Evolutionary conservation across 2,888 invertebrate genomes (phyloP).

Genomic region (Agrochola litura): DNA sequence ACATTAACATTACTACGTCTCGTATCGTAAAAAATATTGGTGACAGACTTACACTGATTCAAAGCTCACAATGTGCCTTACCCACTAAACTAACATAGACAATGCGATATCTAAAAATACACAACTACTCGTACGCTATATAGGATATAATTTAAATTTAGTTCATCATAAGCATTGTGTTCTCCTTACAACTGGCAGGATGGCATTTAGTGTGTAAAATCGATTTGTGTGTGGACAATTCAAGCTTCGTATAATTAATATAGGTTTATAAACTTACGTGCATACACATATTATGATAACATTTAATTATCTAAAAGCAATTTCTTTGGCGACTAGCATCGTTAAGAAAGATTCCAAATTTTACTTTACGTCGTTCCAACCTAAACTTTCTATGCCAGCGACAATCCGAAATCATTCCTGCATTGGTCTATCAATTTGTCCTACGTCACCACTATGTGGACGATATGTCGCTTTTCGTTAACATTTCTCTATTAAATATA

Average conservation of each 20-base stretch:
- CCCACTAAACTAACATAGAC: slow-evolving; percentile 89
- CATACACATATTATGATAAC: slow-evolving; percentile 85
- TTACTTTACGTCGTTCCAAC: slow-evolving; percentile 66
- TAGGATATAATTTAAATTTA: slow-evolving; percentile 86
- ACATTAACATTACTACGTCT: slow-evolving; percentile 75
- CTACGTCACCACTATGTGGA: slow-evolving; percentile 87
- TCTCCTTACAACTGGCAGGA: slow-evolving; percentile 87
- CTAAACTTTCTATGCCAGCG: slow-evolving; percentile 62
- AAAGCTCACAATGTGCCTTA: slow-evolving; percentile 89
- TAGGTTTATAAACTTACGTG: slow-evolving; percentile 85
- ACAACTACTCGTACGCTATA: slow-evolving; percentile 87
- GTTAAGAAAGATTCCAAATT: slow-evolving; percentile 90
- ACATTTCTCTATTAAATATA: slow-evolving; percentile 89
- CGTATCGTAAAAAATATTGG: slow-evolving; percentile 85
- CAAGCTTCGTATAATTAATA: slow-evolving; percentile 88
- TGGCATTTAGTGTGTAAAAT: slow-evolving; percentile 88
- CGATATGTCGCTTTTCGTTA: slow-evolving; percentile 86
- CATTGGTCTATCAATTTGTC: slow-evolving; percentile 63
- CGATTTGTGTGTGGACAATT: slow-evolving; percentile 89
- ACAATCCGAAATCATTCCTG: slow-evolving; percentile 51
- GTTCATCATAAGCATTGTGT: slow-evolving; percentile 90
- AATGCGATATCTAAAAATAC: slow-evolving; percentile 90
- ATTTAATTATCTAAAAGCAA: slow-evolving; percentile 88
- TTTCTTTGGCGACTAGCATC: slow-evolving; percentile 88
- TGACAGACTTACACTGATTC: slow-evolving; percentile 86